phyloP scores from a whole-genome alignment of 2,797 vertebrate species.

The Phataginus tricuspis region DNA sequence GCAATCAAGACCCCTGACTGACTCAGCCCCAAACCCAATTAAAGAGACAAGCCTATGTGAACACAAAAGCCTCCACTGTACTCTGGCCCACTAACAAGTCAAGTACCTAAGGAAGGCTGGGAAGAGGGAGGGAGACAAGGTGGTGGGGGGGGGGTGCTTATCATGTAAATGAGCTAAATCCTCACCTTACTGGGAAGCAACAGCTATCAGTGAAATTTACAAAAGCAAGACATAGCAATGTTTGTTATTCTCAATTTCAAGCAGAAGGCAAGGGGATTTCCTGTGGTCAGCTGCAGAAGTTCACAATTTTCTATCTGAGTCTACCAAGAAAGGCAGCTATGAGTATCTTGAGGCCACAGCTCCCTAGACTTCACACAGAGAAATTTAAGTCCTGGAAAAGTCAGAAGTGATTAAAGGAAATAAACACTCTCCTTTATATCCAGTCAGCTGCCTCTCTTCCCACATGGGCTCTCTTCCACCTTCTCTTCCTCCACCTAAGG shows the following conservation, averaged over 20 bases:
- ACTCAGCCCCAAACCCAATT: background rate
- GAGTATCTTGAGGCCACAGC: background rate
- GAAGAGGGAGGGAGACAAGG: background rate
- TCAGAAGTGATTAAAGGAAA: background rate
- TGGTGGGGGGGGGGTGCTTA: background rate
- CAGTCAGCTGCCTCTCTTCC: conserved; percentile 28
- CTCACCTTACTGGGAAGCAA: background rate
- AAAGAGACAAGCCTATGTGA: background rate
- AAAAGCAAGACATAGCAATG: background rate
- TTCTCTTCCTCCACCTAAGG: background rate
- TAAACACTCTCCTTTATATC: background rate
- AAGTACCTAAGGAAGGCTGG: background rate
- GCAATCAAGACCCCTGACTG: conserved; percentile 27
- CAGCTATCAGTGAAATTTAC: background rate
- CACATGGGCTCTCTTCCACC: background rate
- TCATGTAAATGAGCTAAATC: background rate
- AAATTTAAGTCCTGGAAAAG: conserved; percentile 41
- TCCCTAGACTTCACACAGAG: background rate
- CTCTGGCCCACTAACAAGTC: background rate
- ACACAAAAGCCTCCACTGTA: background rate
- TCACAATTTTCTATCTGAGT: background rate
- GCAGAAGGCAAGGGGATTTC: background rate
- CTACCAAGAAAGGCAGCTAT: background rate
- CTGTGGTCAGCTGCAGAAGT: background rate
- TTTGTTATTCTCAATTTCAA: background rate